Evolutionary conservation across 30 jellyfish, hydroid and myxozoan species (phyloP).

Genomic region (Aurelia sp.): DNA sequence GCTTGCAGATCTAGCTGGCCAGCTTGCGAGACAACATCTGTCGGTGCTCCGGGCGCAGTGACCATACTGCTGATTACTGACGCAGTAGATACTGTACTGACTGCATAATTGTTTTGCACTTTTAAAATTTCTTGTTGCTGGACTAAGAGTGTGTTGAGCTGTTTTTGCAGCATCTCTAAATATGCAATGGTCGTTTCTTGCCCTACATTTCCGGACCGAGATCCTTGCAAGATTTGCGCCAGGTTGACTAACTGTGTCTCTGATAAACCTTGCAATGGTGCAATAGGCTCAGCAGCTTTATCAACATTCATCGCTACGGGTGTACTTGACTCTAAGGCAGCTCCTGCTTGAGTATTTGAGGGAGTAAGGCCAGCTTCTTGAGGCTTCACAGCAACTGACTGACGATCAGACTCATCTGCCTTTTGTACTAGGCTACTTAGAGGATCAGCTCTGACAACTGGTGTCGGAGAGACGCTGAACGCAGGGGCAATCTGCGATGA

Average conservation of each 20-base stretch:
- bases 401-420: not conserved
- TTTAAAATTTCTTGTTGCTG: constrained; percentile 73
- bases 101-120: constrained; percentile 31
- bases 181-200: constrained; percentile 88
- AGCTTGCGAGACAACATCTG: too few species aligned
- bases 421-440: not conserved
- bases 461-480: not conserved
- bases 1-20: too few species aligned
- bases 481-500: not conserved
- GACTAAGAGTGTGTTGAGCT: constrained; percentile 51
- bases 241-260: constrained; percentile 83
- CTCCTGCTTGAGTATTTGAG: not conserved
- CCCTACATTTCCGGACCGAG: constrained; percentile 56
- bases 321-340: not conserved
- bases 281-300: constrained; percentile 25
- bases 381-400: not conserved
- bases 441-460: not conserved
- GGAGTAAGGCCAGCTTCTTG: not conserved
- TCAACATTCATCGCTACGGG: not conserved
- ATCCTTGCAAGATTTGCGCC: constrained; percentile 79
- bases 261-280: constrained; percentile 67
- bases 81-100: not conserved
- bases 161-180: constrained; percentile 93
- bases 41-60: too few species aligned
- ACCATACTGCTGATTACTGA: not conserved